Evolutionary conservation across 2,888 invertebrate genomes (phyloP).

Genomic region (Catocala fraxini): DNA sequence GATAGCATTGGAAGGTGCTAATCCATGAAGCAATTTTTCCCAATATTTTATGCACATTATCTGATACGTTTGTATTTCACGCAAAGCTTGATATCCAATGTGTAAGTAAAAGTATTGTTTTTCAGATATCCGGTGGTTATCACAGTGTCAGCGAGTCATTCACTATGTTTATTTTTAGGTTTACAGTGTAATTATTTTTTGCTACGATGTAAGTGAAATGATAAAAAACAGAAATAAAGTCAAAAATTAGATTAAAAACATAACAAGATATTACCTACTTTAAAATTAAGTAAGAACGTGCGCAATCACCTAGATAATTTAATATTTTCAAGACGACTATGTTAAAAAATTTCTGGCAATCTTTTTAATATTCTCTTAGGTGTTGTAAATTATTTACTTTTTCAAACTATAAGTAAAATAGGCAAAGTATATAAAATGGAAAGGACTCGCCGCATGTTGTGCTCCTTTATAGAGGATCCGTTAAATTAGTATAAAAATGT

Average conservation of each 20-base stretch:
- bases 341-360: too few relatives aligned
- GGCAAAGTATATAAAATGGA: too few relatives aligned
- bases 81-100: neutral
- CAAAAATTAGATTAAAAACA: constrained; percentile 13
- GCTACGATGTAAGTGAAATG: too few relatives aligned
- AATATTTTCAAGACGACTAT: neutral
- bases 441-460: too few relatives aligned
- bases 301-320: neutral
- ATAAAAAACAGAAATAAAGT: neutral
- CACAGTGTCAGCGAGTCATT: neutral
- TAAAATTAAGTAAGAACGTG: neutral
- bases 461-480: too few relatives aligned
- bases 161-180: too few relatives aligned
- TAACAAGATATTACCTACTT: constrained; percentile 3
- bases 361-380: too few relatives aligned
- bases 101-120: neutral
- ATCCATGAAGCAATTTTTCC: neutral
- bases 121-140: neutral
- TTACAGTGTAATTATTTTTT: too few relatives aligned
- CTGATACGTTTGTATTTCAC: neutral
- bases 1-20: constrained; percentile 1
- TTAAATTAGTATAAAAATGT: too few relatives aligned
- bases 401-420: too few relatives aligned
- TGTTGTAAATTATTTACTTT: too few relatives aligned
- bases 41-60: neutral